phyloP scores from a whole-genome alignment of 53 echinoderm and acorn worm species.

The Hippasteria phrygiana region DNA sequence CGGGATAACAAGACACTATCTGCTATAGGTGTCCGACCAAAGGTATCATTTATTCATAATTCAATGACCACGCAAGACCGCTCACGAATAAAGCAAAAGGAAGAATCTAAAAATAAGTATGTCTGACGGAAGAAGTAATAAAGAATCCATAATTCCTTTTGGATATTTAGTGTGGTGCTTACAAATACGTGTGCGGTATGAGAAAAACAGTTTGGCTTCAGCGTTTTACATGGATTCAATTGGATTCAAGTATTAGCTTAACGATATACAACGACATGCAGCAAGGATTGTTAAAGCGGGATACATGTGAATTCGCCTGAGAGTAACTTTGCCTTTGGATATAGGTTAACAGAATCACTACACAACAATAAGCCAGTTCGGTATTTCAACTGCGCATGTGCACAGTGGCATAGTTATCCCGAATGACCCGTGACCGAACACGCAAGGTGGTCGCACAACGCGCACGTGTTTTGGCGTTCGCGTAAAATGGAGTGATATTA shows the following conservation, averaged over 20 bases:
- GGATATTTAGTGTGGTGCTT: neutral
- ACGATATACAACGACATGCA: neutral
- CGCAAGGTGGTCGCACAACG: too few species aligned
- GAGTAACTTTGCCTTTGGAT: too few species aligned
- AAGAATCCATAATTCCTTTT: neutral
- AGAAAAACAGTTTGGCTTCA: neutral
- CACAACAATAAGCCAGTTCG: too few species aligned
- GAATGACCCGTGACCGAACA: too few species aligned
- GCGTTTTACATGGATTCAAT: too few species aligned
- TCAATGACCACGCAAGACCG: neutral
- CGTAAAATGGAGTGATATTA: too few species aligned
- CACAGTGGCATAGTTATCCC: too few species aligned
- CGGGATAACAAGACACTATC: neutral
- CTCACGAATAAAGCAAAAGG: neutral
- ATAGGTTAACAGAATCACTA: too few species aligned
- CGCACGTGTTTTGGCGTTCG: too few species aligned
- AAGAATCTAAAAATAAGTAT: neutral
- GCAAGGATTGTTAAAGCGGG: neutral
- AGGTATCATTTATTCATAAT: conserved; percentile 6
- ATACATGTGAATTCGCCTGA: too few species aligned
- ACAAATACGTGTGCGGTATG: neutral
- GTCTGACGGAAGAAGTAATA: neutral
- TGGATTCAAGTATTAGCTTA: neutral
- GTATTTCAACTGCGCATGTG: too few species aligned
- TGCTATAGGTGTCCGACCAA: neutral